Percentiles rank a stretch among this genome's conserved stretches.
These are phyloP conservation scores for Octopus sinensis DNA, from an alignment of 1,140 invertebrate species.

Conservation along the genomic window DNA sequence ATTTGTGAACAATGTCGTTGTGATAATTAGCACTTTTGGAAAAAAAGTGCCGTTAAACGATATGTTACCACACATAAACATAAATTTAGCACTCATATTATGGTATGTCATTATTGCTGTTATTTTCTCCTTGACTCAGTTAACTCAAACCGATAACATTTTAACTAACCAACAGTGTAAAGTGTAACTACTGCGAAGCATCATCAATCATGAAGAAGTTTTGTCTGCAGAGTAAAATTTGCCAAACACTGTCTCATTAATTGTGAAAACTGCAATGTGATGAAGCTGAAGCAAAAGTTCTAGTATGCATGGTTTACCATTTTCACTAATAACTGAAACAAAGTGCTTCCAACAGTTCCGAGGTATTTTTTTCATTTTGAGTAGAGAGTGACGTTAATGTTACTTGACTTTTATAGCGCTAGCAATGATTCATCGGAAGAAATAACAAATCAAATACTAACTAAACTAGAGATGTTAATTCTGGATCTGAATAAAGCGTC, in stretches of 20 bases:
- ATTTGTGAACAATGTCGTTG: background rate
- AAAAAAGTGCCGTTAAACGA: background rate
- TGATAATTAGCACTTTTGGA: background rate
- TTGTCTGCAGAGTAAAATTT: background rate
- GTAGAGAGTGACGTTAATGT: background rate
- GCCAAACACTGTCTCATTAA: background rate
- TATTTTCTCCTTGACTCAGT: background rate
- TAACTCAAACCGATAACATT: too few relatives aligned
- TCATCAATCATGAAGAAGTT: background rate
- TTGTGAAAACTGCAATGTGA: background rate
- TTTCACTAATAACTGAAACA: background rate
- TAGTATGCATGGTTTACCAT: background rate
- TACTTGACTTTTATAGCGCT: background rate
- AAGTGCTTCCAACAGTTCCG: background rate
- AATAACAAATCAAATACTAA: background rate
- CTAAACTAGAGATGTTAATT: background rate
- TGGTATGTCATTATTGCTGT: background rate
- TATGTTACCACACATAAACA: background rate
- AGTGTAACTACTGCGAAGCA: background rate
- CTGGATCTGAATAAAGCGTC: constrained; percentile 7
- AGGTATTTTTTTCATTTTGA: background rate
- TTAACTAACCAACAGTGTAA: too few relatives aligned
- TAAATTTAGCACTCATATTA: background rate
- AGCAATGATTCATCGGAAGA: background rate
- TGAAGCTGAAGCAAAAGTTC: constrained; percentile 1